Conservation (phyloP, 2,797 vertebrate genomes). For the Dermochelys coriacea region DNA sequence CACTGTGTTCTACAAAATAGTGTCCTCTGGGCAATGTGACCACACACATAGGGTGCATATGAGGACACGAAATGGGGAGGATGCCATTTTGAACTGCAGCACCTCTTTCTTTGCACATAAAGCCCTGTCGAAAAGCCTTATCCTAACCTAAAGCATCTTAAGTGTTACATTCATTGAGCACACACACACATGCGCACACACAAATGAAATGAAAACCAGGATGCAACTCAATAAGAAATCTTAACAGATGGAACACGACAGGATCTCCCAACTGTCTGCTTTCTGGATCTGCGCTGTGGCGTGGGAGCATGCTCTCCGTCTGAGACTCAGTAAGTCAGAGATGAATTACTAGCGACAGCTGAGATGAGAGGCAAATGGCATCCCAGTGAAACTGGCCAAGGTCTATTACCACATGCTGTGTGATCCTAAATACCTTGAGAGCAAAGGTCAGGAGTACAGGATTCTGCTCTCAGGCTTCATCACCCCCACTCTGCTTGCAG, state of each 20-base stretch:
- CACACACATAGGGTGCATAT: rapidly evolving
- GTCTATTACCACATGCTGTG: slow-evolving; percentile 66
- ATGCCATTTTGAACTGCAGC: background rate
- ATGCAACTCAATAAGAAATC: background rate
- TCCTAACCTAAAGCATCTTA: background rate
- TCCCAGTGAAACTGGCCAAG: slow-evolving; percentile 64
- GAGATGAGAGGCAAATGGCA: slow-evolving; percentile 76
- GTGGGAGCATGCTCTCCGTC: background rate
- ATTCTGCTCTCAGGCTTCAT: slow-evolving; percentile 60
- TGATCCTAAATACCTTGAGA: slow-evolving; percentile 80
- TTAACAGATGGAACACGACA: slow-evolving; percentile 29
- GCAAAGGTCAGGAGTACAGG: slow-evolving; percentile 78
- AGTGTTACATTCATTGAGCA: background rate
- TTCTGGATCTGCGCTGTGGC: background rate
- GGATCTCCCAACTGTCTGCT: background rate
- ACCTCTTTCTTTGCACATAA: background rate
- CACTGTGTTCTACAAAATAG: background rate
- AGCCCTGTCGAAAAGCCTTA: background rate
- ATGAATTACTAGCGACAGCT: slow-evolving; percentile 81
- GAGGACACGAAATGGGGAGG: background rate
- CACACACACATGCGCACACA: background rate
- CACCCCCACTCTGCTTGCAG: background rate
- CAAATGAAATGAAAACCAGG: background rate
- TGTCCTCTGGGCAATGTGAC: background rate
- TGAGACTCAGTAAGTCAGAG: slow-evolving; percentile 32